phyloP scores from a whole-genome alignment of 2,113 vertebrate genomes.

The Dipodomys ordii region DNA sequence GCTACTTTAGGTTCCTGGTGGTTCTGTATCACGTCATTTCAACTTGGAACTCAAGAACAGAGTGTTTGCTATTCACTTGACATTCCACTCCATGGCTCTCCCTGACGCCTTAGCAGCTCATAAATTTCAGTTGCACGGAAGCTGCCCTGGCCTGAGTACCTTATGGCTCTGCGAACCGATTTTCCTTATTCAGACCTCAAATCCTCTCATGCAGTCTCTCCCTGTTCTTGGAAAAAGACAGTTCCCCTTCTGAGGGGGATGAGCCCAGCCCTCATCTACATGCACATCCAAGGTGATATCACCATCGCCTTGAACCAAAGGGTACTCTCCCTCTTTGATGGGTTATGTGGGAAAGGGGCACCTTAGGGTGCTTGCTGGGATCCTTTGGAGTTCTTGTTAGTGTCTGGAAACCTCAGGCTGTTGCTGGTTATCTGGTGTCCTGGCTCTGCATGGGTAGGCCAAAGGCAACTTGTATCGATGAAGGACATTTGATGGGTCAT shows the following conservation, averaged over 20 bases:
- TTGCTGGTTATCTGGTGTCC: neutral
- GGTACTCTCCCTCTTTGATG: neutral
- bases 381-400: neutral
- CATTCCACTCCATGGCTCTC: neutral
- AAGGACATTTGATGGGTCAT: neutral
- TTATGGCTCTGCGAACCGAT: neutral
- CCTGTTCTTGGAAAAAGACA: constrained; percentile 19
- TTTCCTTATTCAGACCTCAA: neutral
- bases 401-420: neutral
- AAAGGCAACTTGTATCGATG: neutral
- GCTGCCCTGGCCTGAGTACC: neutral
- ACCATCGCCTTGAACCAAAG: neutral
- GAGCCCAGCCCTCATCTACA: neutral
- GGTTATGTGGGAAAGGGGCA: neutral
- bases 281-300: accelerated
- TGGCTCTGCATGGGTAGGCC: neutral
- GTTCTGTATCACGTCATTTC: neutral
- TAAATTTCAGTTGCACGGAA: neutral
- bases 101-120: neutral
- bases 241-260: neutral
- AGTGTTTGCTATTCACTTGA: neutral
- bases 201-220: neutral
- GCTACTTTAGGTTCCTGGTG: neutral
- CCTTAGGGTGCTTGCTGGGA: neutral
- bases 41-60: neutral